Conservation (phyloP, 2,113 vertebrate species). For the Cyphomyrus discorhynchus region DNA sequence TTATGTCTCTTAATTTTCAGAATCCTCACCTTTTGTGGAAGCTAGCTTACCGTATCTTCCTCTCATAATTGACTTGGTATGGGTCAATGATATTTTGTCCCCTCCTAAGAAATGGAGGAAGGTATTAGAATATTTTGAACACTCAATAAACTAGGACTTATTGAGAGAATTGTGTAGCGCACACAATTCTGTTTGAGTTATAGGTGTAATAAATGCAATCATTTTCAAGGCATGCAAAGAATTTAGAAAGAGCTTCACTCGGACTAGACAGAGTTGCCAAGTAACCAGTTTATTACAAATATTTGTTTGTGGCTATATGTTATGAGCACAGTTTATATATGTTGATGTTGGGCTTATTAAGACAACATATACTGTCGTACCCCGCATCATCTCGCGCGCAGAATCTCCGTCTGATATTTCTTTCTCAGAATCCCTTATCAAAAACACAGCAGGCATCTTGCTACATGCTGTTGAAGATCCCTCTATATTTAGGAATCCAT, state of each 20-base stretch:
- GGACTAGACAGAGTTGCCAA: constrained; percentile 9
- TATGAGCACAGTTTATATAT: constrained; percentile 15
- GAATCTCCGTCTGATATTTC: background rate
- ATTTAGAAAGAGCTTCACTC: background rate
- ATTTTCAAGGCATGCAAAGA: background rate
- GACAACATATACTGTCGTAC: background rate
- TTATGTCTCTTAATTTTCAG: background rate
- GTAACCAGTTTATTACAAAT: constrained; percentile 23
- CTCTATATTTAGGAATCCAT: background rate
- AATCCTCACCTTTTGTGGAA: background rate
- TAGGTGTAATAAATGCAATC: constrained; percentile 7
- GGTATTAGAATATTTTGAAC: background rate
- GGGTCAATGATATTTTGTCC: background rate
- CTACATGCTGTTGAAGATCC: background rate
- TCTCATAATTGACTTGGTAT: background rate
- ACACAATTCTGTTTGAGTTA: background rate
- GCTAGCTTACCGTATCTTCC: background rate
- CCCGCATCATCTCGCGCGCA: background rate
- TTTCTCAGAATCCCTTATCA: constrained; percentile 7
- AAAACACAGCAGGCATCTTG: background rate
- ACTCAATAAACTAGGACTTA: background rate
- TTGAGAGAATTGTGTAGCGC: background rate
- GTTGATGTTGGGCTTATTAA: constrained; percentile 14
- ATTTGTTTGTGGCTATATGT: constrained; percentile 26
- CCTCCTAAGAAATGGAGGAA: background rate